Percentiles rank a stretch among this genome's conserved stretches.
These are phyloP conservation scores for Myiotriccus ornatus DNA, from an alignment of 2,797 vertebrate genomes.

Conservation along the genomic window DNA sequence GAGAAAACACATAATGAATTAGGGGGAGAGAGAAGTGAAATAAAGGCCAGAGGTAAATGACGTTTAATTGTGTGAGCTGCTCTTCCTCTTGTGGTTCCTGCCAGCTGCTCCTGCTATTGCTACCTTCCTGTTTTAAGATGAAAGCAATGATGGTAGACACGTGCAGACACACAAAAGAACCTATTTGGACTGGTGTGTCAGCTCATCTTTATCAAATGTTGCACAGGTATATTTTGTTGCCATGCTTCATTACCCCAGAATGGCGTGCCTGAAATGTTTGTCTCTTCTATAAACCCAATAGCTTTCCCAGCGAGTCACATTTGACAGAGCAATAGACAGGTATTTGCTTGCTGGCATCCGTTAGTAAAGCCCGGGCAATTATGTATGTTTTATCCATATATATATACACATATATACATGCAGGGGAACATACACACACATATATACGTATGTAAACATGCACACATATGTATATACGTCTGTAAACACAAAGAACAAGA, in stretches of 20 bases:
- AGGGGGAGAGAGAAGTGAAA: conserved; percentile 82
- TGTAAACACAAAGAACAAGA: background rate
- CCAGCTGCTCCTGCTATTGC: conserved; percentile 85
- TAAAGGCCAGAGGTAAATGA: conserved; percentile 87
- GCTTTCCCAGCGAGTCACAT: conserved; percentile 76
- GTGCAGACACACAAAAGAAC: conserved; percentile 92
- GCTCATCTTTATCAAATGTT: conserved; percentile 99
- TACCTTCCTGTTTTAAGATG: conserved; percentile 82
- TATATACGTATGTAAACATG: background rate
- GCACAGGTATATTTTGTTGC: conserved; percentile 97
- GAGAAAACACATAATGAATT: conserved; percentile 78
- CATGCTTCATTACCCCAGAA: conserved; percentile 98
- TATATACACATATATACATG: background rate
- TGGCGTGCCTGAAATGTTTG: conserved; percentile 97
- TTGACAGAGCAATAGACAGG: conserved; percentile 80
- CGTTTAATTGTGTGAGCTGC: conserved; percentile 87
- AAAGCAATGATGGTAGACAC: conserved; percentile 90
- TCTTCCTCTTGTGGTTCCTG: conserved; percentile 85
- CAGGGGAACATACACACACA: background rate
- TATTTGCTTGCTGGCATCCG: conserved; percentile 65
- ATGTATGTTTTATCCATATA: conserved; percentile 17
- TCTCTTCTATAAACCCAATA: conserved; percentile 86
- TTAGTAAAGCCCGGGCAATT: conserved; percentile 74
- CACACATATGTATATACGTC: background rate
- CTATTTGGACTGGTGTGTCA: conserved; percentile 99